A percentile compares a stretch with the other conserved stretches of the same genome.
These are phyloP conservation scores for Ormia ochracea DNA, from an alignment of 2,888 invertebrate species.

Conservation along the genomic window DNA sequence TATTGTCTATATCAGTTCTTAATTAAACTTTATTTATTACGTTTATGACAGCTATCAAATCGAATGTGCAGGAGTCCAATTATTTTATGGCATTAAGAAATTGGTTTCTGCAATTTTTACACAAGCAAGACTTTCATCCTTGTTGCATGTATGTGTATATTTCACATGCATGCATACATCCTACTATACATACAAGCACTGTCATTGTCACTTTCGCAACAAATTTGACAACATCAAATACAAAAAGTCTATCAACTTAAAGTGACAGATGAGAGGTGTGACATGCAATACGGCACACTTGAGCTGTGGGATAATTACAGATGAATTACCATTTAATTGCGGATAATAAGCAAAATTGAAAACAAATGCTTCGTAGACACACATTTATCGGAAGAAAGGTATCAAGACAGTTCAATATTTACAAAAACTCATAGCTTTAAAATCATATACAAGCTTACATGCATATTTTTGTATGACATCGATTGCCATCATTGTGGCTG, in stretches of 20 bases:
- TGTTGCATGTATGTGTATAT: too few species aligned
- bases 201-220: neutral
- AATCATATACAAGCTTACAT: too few species aligned
- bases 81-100: too few species aligned
- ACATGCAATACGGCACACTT: neutral
- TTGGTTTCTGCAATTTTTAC: too few species aligned
- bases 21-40: too few species aligned
- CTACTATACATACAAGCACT: too few species aligned
- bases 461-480: neutral
- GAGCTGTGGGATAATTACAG: conserved; percentile 43
- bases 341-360: conserved; percentile 39
- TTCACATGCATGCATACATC: too few species aligned
- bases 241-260: conserved; percentile 25
- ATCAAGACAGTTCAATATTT: neutral
- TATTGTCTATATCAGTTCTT: too few species aligned
- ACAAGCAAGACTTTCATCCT: too few species aligned
- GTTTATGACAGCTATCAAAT: too few species aligned
- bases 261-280: conserved; percentile 9
- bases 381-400: neutral
- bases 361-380: conserved; percentile 26
- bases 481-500: too few species aligned
- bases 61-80: too few species aligned
- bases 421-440: neutral
- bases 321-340: conserved; percentile 57
- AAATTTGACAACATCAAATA: neutral